Conservation (phyloP, 2,888 invertebrate species). For the Acleris sparsana region DNA sequence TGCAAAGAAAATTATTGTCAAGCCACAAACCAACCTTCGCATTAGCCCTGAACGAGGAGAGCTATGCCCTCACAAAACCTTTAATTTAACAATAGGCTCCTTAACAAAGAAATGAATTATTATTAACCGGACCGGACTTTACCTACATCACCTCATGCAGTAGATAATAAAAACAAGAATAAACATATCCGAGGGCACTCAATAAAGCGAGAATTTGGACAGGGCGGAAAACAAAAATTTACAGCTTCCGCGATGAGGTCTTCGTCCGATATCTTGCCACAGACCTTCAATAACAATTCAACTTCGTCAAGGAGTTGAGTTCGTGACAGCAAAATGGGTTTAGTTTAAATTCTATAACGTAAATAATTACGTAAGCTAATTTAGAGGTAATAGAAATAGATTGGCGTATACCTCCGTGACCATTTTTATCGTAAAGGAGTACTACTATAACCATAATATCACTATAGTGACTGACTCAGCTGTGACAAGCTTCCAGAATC, state of each 20-base stretch:
- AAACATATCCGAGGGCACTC: constrained; percentile 50
- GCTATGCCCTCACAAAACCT: constrained; percentile 54
- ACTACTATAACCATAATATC: no score
- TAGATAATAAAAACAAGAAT: constrained; percentile 47
- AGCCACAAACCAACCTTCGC: constrained; percentile 53
- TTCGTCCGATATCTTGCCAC: constrained; percentile 47
- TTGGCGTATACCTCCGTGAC: no score
- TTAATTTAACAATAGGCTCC: constrained; percentile 60
- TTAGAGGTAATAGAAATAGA: no score
- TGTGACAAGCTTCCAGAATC: no score
- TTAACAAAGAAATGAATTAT: constrained; percentile 61
- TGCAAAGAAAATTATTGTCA: constrained; percentile 49
- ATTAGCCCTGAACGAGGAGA: constrained; percentile 53
- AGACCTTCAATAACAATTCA: constrained; percentile 45
- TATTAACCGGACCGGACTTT: constrained; percentile 45
- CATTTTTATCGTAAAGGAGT: no score
- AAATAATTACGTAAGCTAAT: neutral
- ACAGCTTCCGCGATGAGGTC: constrained; percentile 60
- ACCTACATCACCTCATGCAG: constrained; percentile 38
- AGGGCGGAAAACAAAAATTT: constrained; percentile 57
- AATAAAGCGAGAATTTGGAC: constrained; percentile 52
- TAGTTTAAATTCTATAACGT: constrained; percentile 6
- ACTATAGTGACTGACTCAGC: no score
- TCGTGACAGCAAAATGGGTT: constrained; percentile 12
- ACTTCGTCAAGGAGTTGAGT: constrained; percentile 18